Percentiles rank a stretch among this genome's conserved stretches.
phyloP scores from a whole-genome alignment of 1,140 invertebrate genomes.

The Eurosta solidaginis region DNA sequence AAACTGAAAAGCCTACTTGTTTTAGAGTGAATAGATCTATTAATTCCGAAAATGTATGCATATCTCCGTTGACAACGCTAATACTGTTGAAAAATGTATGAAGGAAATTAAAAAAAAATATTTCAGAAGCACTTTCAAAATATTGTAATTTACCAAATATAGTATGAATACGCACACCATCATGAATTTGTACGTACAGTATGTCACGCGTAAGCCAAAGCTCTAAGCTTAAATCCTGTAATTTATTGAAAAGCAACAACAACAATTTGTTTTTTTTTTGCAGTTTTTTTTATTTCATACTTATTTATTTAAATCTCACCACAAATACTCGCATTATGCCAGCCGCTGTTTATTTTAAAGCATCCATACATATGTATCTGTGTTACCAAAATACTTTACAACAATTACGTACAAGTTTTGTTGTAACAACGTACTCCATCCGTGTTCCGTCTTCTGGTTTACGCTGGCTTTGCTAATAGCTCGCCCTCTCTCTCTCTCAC shows the following conservation, averaged over 20 bases:
- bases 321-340: background rate
- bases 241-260: background rate
- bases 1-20: too few relatives aligned
- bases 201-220: background rate
- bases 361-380: background rate
- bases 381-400: background rate
- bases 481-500: background rate
- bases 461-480: constrained; percentile 1
- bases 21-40: too few relatives aligned
- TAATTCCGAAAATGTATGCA: background rate
- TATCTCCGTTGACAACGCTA: background rate
- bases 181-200: too few relatives aligned
- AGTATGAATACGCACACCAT: background rate
- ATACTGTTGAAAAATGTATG: background rate
- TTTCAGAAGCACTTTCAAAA: background rate
- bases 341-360: background rate
- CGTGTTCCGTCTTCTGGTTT: background rate
- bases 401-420: background rate
- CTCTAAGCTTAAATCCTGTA: background rate
- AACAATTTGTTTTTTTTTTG: background rate
- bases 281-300: background rate
- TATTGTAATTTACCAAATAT: background rate
- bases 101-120: background rate
- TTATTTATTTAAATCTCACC: background rate
- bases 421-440: background rate